phyloP scores from a whole-genome alignment of 2,888 invertebrate species.

The Orgyia antiqua region DNA sequence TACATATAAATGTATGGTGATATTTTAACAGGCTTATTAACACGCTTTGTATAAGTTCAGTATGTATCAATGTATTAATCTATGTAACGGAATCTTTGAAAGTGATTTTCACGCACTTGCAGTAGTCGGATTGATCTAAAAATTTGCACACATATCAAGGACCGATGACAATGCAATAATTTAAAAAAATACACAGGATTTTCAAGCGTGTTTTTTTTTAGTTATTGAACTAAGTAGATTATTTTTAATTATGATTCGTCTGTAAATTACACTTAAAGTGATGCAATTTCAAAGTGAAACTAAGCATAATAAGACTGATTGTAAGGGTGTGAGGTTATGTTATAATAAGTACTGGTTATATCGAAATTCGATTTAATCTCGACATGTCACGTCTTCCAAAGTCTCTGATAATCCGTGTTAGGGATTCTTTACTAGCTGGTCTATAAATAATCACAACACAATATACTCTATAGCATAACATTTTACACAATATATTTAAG shows the following conservation, averaged over 20 bases:
- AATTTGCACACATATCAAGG: too few species aligned
- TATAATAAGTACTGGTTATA: slow-evolving; percentile 15
- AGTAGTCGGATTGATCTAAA: too few species aligned
- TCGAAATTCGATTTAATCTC: slow-evolving; percentile 21
- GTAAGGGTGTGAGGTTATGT: slow-evolving; percentile 20
- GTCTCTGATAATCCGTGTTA: slow-evolving; percentile 5
- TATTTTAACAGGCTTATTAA: too few species aligned
- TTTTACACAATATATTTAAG: slow-evolving; percentile 1
- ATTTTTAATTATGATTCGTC: too few species aligned
- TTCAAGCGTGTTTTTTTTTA: too few species aligned
- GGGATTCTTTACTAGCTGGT: neutral
- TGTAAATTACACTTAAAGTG: slow-evolving; percentile 4
- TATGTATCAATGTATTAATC: too few species aligned
- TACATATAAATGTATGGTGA: slow-evolving; percentile 2
- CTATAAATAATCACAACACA: slow-evolving; percentile 2
- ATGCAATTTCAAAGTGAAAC: slow-evolving; percentile 17
- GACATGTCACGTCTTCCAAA: slow-evolving; percentile 44
- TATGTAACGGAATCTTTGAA: too few species aligned
- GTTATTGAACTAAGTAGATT: too few species aligned
- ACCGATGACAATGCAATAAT: too few species aligned
- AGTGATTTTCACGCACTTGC: too few species aligned
- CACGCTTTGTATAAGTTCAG: too few species aligned
- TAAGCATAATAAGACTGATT: slow-evolving; percentile 43
- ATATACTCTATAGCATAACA: slow-evolving; percentile 1
- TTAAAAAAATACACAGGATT: too few species aligned